Conservation (phyloP, 2,113 vertebrate species). For the Rhizomys pruinosus region DNA sequence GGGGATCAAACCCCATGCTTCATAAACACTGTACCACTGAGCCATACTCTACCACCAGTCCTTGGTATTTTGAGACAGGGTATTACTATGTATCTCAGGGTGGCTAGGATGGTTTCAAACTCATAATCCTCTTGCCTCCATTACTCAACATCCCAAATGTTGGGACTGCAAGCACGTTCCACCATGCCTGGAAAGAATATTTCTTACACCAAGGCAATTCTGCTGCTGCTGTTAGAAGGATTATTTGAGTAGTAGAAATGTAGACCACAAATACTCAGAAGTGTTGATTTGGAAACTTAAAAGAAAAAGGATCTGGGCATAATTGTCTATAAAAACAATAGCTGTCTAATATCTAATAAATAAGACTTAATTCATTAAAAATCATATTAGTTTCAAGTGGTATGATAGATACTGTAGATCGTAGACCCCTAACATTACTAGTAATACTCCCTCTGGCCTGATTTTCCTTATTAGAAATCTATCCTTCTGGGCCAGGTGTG, state of each 20-base stretch:
- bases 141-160: background rate
- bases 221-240: background rate
- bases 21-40: background rate
- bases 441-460: background rate
- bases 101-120: background rate
- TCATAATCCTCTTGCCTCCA: background rate
- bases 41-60: background rate
- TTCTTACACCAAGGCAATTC: background rate
- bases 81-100: background rate
- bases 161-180: background rate
- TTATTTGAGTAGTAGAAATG: background rate
- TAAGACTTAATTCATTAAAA: constrained; percentile 22
- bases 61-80: background rate
- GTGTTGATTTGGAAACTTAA: background rate
- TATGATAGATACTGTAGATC: background rate
- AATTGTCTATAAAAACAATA: background rate
- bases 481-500: no score
- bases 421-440: background rate
- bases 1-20: background rate
- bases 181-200: no score
- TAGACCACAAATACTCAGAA: background rate
- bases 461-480: background rate
- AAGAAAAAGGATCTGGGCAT: constrained; percentile 10
- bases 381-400: background rate
- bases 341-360: background rate